phyloP scores from a whole-genome alignment of 1,140 invertebrate species.

The Teleopsis dalmanni region DNA sequence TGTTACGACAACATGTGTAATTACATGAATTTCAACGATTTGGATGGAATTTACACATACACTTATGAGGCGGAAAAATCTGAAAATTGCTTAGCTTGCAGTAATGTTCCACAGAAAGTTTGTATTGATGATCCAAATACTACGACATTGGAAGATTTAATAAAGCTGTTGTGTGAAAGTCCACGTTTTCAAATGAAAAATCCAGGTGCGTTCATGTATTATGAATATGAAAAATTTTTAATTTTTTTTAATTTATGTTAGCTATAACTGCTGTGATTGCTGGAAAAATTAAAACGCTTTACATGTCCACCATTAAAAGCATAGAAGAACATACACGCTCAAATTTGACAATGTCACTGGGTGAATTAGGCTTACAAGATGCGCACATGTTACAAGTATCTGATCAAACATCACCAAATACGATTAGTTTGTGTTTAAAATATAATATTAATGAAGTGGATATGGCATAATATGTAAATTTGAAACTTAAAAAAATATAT shows the following conservation, averaged over 20 bases:
- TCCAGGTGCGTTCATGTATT: slow-evolving; percentile 48
- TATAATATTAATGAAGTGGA: slow-evolving; percentile 51
- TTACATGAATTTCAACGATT: slow-evolving; percentile 95
- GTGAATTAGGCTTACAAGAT: slow-evolving; percentile 73
- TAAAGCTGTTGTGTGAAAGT: slow-evolving; percentile 69
- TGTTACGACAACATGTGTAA: slow-evolving; percentile 87
- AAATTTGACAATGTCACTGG: slow-evolving; percentile 80
- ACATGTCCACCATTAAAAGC: slow-evolving; percentile 81
- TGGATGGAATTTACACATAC: slow-evolving; percentile 93
- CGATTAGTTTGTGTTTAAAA: slow-evolving; percentile 62
- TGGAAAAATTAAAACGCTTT: slow-evolving; percentile 85
- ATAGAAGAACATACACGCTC: slow-evolving; percentile 80
- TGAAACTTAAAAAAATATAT: no score
- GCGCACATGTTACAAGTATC: slow-evolving; percentile 81
- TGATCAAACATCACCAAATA: slow-evolving; percentile 79
- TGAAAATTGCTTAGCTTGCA: slow-evolving; percentile 79
- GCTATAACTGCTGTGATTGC: slow-evolving; percentile 47
- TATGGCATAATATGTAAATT: slow-evolving; percentile 42
- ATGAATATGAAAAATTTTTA: neutral
- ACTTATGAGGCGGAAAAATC: slow-evolving; percentile 88
- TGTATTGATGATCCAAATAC: slow-evolving; percentile 58
- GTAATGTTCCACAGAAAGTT: slow-evolving; percentile 63
- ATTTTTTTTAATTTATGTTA: neutral
- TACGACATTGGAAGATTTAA: slow-evolving; percentile 75
- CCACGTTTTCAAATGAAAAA: slow-evolving; percentile 76